Base-by-base conservation (phyloP, 2,113 vertebrate species). In the Chamaea fasciata region DNA sequence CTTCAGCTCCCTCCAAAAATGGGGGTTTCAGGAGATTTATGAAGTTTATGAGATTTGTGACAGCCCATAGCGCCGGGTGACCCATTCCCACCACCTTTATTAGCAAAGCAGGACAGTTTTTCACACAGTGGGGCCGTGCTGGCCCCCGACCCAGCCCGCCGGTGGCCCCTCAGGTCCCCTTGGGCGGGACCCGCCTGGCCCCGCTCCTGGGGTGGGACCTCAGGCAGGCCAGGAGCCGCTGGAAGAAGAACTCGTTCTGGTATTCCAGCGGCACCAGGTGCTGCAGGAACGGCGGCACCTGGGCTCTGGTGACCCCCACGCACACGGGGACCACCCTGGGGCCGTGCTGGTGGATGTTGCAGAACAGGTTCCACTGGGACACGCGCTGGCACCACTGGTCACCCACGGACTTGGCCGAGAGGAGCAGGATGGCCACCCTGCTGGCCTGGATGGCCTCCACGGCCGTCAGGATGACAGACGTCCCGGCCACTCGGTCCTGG, bases 391-490 rank as follows among this genome's bases (percentile, higher is more conserved):
- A 97, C 97, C 97, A 98, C 0, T 55, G 70, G 57, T 96, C 93
- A 0, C 41, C 13, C 60, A 98, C 10, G 7, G 96, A 96, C 20
- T 6, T 46, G 83, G 94, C 14, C 1, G 97, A 97, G 60, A 98
- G 49, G 24, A 98, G 79, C 50, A 98, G 28, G 89, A 98, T 96
- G 86, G 96, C 92, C 24, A 97, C 91, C 0, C 94, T 53, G 83
- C 97, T 98, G 78, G 85, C 87, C 60, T 97, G 13, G 6, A 97
- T 97, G 65, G 80, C 87, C 67, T 94, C 39, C 1, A 19, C 0
- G 30, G 92, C 46, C 0, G 62, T 21, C 49, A 24, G n/a, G 68
- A 97, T 7, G 2, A 89, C 6, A 0, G 75, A 55, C 0, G 13
- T 55, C 35, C 97, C 97, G 0, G 95, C 97, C 64, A 94, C 95